These are phyloP conservation scores for Cromileptes altivelis DNA, from an alignment of 2,113 vertebrate genomes.

Conservation along the genomic window DNA sequence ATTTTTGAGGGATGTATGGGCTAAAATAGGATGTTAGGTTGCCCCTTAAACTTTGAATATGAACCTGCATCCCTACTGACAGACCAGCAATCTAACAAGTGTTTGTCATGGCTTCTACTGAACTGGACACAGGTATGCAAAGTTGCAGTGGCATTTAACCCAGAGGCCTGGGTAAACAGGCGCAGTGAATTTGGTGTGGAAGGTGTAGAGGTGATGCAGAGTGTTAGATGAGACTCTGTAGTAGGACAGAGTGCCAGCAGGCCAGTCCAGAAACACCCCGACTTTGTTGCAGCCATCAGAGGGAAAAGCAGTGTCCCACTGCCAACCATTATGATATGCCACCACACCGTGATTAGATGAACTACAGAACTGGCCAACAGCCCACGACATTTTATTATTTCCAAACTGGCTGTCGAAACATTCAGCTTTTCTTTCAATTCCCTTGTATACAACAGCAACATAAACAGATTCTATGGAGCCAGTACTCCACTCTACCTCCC, in stretches of 20 bases:
- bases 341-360: rapidly evolving
- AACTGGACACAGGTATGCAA: not conserved
- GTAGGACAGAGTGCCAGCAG: slow-evolving; percentile 29
- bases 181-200: not conserved
- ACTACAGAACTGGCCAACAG: not conserved
- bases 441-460: not conserved
- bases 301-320: rapidly evolving
- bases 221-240: not conserved
- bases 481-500: not conserved
- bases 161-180: not conserved
- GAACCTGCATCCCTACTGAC: not conserved
- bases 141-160: rapidly evolving
- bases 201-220: slow-evolving; percentile 15
- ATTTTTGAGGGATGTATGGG: no score
- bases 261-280: slow-evolving; percentile 31
- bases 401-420: rapidly evolving
- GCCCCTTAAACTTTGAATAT: not conserved
- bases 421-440: rapidly evolving
- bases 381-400: not conserved
- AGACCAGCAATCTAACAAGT: not conserved
- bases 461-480: rapidly evolving
- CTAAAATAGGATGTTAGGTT: not conserved
- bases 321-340: rapidly evolving
- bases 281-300: not conserved
- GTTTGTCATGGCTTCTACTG: not conserved